These are phyloP conservation scores for Sceloporus undulatus DNA, from an alignment of 2,113 vertebrate genomes.

Conservation along the genomic window DNA sequence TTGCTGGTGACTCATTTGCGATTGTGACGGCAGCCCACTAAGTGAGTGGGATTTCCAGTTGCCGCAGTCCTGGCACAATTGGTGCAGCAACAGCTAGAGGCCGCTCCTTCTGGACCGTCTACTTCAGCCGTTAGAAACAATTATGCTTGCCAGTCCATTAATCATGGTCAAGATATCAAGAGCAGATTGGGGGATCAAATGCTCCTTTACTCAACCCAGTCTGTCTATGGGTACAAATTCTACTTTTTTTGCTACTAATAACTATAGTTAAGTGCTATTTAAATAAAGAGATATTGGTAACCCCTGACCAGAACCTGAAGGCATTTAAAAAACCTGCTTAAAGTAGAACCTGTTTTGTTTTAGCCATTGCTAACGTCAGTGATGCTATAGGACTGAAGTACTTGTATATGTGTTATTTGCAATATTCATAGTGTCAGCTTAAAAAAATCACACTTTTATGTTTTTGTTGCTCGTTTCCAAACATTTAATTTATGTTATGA, in stretches of 20 bases:
- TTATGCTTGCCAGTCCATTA: background rate
- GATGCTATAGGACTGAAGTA: background rate
- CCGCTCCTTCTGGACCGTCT: too few species aligned
- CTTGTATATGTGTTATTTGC: background rate
- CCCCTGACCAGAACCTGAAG: background rate
- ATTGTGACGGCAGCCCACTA: too few species aligned
- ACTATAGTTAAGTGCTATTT: too few species aligned
- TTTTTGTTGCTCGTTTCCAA: background rate
- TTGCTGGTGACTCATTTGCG: too few species aligned
- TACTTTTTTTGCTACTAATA: background rate
- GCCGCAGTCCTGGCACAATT: too few species aligned
- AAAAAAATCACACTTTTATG: conserved; percentile 9
- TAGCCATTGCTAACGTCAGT: background rate
- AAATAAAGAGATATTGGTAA: background rate
- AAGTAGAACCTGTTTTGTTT: background rate
- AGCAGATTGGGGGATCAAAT: too few species aligned
- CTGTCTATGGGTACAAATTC: background rate
- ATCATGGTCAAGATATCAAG: background rate
- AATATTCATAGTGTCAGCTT: conserved; percentile 1
- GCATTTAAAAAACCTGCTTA: background rate
- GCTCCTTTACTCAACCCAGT: too few species aligned
- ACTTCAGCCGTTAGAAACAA: too few species aligned
- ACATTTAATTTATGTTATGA: background rate
- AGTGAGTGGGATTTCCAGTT: too few species aligned
- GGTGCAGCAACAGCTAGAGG: too few species aligned